A percentile compares a stretch with the other conserved stretches of the same genome.
Evolutionary conservation across 2,888 invertebrate species (phyloP).

Genomic region (Morpho deidamia): DNA sequence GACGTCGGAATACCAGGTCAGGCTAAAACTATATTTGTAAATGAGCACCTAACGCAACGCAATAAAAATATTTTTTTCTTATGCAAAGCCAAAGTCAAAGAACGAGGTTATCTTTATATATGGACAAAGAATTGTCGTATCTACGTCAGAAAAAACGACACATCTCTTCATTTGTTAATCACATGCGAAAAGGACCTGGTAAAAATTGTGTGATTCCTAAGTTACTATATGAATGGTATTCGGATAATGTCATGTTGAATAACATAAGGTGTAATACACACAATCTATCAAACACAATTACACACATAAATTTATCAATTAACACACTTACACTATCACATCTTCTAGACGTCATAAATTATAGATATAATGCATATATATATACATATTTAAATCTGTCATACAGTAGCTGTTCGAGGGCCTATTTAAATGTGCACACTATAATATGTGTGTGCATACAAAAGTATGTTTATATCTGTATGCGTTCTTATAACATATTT

Average conservation of each 20-base stretch:
- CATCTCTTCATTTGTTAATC: background rate
- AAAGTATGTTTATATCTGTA: background rate
- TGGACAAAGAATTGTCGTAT: conserved; percentile 11
- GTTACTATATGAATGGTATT: background rate
- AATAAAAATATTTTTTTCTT: background rate
- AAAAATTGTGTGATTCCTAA: background rate
- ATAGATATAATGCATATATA: background rate
- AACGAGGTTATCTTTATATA: background rate
- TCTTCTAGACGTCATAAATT: background rate
- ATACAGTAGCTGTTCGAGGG: background rate
- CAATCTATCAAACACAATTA: background rate
- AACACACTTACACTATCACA: background rate
- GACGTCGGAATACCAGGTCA: background rate
- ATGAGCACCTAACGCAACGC: background rate
- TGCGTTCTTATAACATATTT: no score
- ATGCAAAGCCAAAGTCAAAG: conserved; percentile 4
- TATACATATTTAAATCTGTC: background rate
- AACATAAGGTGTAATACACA: background rate
- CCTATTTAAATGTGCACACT: no score
- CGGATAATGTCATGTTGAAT: background rate
- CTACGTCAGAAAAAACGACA: background rate
- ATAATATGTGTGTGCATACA: no score
- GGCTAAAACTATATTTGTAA: background rate
- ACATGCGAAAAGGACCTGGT: background rate
- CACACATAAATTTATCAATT: background rate